Evolutionary conservation across 2,113 vertebrate genomes (phyloP).

Genomic region (human): DNA sequence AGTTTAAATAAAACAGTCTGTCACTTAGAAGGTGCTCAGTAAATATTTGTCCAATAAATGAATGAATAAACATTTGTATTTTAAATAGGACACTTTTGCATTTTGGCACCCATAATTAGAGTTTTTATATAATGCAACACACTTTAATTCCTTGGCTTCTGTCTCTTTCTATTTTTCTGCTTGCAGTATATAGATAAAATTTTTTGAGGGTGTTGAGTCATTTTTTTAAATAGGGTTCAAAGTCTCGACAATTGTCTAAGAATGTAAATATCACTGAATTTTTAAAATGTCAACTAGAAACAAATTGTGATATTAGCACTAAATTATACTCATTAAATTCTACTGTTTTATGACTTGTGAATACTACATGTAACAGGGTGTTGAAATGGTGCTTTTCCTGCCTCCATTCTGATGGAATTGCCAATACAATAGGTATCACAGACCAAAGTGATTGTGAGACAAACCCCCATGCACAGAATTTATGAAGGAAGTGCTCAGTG

Average conservation of each 20-base stretch:
- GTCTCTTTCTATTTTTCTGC: not conserved
- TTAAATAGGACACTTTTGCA: not conserved
- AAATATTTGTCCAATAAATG: slow-evolving; percentile 4
- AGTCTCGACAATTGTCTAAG: not conserved
- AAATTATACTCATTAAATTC: not conserved
- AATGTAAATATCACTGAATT: slow-evolving; percentile 5
- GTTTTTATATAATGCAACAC: not conserved
- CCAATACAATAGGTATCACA: not conserved
- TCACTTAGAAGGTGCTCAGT: not conserved
- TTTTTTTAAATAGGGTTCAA: not conserved
- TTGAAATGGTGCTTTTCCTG: not conserved
- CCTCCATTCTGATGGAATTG: not conserved
- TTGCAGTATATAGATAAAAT: not conserved
- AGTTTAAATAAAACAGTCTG: slow-evolving; percentile 42
- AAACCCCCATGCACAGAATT: not conserved
- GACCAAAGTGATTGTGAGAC: not conserved
- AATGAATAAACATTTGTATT: not conserved
- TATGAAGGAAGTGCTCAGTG: not conserved
- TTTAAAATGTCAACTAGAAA: not conserved
- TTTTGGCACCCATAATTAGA: not conserved
- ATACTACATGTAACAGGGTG: not conserved
- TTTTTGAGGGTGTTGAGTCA: not conserved
- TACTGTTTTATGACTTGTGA: not conserved
- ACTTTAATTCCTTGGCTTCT: not conserved
- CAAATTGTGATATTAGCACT: not conserved